A percentile compares a stretch with the other conserved stretches of the same genome.
phyloP scores from a whole-genome alignment of 2,888 invertebrate genomes.

The Eupeodes latifasciatus region DNA sequence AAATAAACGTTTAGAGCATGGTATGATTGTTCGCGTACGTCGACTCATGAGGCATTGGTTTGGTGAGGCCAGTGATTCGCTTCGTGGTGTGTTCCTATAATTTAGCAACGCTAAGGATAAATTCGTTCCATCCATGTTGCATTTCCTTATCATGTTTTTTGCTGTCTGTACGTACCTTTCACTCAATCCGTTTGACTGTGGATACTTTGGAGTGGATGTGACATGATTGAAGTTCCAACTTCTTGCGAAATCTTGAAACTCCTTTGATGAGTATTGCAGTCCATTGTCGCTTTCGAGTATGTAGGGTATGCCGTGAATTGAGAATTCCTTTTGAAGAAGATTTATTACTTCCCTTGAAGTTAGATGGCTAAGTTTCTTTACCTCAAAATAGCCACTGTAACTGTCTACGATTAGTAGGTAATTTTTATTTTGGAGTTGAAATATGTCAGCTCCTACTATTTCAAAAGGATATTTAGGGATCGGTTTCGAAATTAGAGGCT shows the following conservation, averaged over 20 bases:
- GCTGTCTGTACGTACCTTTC: slow-evolving; percentile 11
- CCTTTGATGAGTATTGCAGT: slow-evolving; percentile 62
- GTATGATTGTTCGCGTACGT: background rate
- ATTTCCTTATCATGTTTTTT: no score
- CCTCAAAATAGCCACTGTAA: slow-evolving; percentile 55
- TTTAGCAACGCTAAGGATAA: background rate
- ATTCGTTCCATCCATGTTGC: no score
- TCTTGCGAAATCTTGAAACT: slow-evolving; percentile 8
- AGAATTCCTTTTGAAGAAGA: slow-evolving; percentile 56
- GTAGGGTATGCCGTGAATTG: slow-evolving; percentile 60
- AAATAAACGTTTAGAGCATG: background rate
- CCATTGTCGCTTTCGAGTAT: slow-evolving; percentile 62
- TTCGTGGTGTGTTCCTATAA: slow-evolving; percentile 57
- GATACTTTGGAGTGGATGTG: background rate
- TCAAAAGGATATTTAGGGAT: slow-evolving; percentile 5
- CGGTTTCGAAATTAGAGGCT: no score
- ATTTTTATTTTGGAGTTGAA: background rate
- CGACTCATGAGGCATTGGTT: slow-evolving; percentile 6
- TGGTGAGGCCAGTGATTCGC: background rate
- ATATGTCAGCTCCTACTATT: slow-evolving; percentile 28
- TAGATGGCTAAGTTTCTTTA: slow-evolving; percentile 39
- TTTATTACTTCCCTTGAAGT: slow-evolving; percentile 60
- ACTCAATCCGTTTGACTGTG: slow-evolving; percentile 69
- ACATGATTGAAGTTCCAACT: slow-evolving; percentile 4
- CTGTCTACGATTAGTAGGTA: slow-evolving; percentile 44